Evolutionary conservation across 2,113 vertebrate species (phyloP).

Genomic region (Pedionomus torquatus): DNA sequence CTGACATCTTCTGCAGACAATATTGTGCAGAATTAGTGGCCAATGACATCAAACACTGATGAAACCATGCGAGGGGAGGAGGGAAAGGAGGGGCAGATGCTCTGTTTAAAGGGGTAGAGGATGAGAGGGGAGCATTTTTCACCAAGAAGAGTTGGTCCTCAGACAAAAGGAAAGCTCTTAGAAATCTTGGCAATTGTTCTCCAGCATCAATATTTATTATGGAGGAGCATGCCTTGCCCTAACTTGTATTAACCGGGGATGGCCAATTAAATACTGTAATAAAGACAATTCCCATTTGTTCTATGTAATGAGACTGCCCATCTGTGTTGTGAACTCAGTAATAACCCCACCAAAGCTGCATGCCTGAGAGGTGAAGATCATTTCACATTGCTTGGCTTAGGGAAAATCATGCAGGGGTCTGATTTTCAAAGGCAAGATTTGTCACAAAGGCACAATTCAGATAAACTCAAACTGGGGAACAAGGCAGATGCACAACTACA

Average conservation of each 20-base stretch:
- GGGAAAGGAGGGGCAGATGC: not conserved
- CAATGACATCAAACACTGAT: not conserved
- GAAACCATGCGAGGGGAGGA: accelerated
- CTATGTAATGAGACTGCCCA: not conserved
- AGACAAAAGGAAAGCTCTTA: not conserved
- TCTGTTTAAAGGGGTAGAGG: not conserved
- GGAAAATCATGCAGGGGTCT: not conserved
- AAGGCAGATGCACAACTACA: not conserved
- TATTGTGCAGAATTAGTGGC: not conserved
- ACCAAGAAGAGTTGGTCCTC: not conserved
- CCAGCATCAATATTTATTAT: not conserved
- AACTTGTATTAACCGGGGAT: not conserved
- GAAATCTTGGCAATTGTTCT: not conserved
- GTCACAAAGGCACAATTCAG: not conserved
- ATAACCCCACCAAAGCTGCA: not conserved
- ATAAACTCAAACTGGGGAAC: not conserved
- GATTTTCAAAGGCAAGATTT: slow-evolving; percentile 16
- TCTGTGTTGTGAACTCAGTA: not conserved
- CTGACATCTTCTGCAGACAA: not conserved
- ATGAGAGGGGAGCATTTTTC: not conserved
- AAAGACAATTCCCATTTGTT: slow-evolving; percentile 47
- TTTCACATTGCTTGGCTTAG: not conserved
- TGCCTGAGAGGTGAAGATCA: not conserved
- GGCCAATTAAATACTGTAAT: slow-evolving; percentile 32
- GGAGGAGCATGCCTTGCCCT: not conserved